Evolutionary conservation across 2,888 invertebrate species (phyloP).

Genomic region (Silvanus unidentatus): DNA sequence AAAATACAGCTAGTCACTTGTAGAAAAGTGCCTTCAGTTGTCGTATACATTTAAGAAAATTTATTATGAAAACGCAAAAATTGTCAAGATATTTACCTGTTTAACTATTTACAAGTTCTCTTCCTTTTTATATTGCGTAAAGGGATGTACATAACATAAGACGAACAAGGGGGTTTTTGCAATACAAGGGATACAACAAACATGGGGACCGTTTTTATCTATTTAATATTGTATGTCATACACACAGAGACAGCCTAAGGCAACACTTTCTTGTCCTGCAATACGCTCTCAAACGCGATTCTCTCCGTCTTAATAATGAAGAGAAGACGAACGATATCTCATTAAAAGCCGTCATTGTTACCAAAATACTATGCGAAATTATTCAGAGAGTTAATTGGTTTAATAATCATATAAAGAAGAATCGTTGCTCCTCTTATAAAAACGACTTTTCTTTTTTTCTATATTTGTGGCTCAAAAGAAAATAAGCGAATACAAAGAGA

Average conservation of each 20-base stretch:
- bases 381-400: no score
- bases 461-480: constrained; percentile 8
- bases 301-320: constrained; percentile 3
- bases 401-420: no score
- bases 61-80: no score
- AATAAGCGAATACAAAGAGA: constrained; percentile 9
- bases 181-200: constrained; percentile 6
- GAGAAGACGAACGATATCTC: constrained; percentile 4
- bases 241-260: constrained; percentile 16
- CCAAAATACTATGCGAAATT: not conserved
- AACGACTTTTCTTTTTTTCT: no score
- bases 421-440: no score
- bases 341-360: constrained; percentile 4
- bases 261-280: constrained; percentile 9
- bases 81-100: no score
- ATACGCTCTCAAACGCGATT: constrained; percentile 4
- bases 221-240: constrained; percentile 23
- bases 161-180: not conserved
- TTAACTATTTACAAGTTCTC: no score
- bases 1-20: not conserved
- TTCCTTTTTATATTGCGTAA: not conserved
- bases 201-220: constrained; percentile 15
- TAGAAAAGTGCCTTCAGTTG: not conserved
- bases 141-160: not conserved
- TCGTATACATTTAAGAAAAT: no score